Conservation (phyloP, 2,113 vertebrate genomes). For the Peromyscus leucopus region DNA sequence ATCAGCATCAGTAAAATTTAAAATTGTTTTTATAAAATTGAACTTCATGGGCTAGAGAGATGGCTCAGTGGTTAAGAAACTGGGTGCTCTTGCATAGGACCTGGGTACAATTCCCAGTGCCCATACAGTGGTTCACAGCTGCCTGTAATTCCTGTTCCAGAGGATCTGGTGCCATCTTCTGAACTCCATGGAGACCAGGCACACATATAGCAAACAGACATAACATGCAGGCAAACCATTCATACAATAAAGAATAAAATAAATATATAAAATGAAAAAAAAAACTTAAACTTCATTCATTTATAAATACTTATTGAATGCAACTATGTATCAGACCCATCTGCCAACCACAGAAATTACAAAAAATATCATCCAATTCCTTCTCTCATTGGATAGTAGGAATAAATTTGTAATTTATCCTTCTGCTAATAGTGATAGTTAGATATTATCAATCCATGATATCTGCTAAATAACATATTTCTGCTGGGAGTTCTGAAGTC, state of each 20-base stretch:
- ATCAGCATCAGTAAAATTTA: constrained; percentile 32
- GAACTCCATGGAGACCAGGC: not conserved
- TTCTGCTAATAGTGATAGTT: not conserved
- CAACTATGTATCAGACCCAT: not conserved
- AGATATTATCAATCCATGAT: not conserved
- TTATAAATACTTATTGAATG: constrained; percentile 22
- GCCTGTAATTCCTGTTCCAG: not conserved
- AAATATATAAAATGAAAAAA: not conserved
- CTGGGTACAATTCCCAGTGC: no score
- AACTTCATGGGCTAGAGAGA: no score
- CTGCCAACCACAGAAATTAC: not conserved
- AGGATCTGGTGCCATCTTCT: not conserved
- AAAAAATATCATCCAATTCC: not conserved
- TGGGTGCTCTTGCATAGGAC: not conserved
- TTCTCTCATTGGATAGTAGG: not conserved
- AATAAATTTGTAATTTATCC: constrained; percentile 2
- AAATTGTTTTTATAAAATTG: constrained; percentile 3
- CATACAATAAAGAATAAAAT: not conserved
- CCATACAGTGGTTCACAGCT: not conserved
- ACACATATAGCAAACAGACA: no score
- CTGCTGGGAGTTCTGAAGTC: not conserved
- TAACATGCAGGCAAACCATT: not conserved
- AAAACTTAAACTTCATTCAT: not conserved
- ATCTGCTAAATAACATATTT: not conserved
- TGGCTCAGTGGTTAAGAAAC: not conserved